Conservation (phyloP, 2,797 vertebrate genomes). For the Bucorvus abyssinicus region DNA sequence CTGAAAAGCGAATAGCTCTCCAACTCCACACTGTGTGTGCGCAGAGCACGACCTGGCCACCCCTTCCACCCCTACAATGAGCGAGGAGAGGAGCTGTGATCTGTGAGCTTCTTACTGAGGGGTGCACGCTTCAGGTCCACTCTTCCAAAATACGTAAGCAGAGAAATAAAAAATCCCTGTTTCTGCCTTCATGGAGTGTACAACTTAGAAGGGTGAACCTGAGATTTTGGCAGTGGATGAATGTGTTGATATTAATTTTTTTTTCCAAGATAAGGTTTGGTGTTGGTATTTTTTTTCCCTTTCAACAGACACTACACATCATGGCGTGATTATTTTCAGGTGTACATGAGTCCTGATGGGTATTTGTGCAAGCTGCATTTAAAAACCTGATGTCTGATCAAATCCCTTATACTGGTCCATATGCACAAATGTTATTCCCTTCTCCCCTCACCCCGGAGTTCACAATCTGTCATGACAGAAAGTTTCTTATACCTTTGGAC, state of each 20-base stretch:
- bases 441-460: background rate
- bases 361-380: background rate
- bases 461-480: slow-evolving; percentile 16
- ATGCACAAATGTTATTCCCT: slow-evolving; percentile 1
- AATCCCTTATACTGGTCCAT: background rate
- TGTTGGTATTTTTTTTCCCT: background rate
- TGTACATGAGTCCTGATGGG: background rate
- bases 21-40: background rate
- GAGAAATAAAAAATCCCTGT: background rate
- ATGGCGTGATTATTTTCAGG: slow-evolving; percentile 22
- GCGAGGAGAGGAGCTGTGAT: background rate
- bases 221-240: background rate
- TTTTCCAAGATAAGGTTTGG: background rate
- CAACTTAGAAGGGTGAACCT: background rate
- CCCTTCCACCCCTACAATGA: background rate
- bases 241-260: background rate
- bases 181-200: background rate
- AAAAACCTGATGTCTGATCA: slow-evolving; percentile 14
- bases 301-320: background rate
- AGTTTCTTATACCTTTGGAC: slow-evolving; percentile 25
- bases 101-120: background rate
- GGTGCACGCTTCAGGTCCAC: background rate
- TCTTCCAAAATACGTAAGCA: background rate
- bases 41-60: background rate
- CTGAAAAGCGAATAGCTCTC: background rate